These are phyloP conservation scores for Parotia lawesii DNA, from an alignment of 2,113 vertebrate species.

Conservation along the genomic window DNA sequence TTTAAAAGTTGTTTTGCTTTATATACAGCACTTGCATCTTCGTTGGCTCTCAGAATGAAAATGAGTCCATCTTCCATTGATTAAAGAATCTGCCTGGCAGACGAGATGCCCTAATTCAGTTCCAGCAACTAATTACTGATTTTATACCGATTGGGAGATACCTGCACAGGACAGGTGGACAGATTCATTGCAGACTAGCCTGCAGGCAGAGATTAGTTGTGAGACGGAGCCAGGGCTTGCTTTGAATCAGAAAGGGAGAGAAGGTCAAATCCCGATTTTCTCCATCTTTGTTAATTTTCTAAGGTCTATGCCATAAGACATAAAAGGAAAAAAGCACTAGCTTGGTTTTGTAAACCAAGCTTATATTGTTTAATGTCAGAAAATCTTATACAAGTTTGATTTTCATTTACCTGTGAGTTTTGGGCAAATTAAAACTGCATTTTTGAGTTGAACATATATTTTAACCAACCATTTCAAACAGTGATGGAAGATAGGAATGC, in stretches of 20 bases:
- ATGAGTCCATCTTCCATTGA: not conserved
- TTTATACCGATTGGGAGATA: not conserved
- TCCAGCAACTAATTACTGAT: not conserved
- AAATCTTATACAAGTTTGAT: not conserved
- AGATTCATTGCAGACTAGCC: not conserved
- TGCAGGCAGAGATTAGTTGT: not conserved
- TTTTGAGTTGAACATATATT: not conserved
- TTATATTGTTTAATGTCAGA: not conserved
- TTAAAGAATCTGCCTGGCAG: not conserved
- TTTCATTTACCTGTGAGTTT: not conserved
- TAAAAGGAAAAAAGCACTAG: not conserved
- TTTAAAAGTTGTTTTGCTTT: not conserved
- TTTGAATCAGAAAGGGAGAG: not conserved
- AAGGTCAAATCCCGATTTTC: not conserved
- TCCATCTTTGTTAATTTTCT: not conserved
- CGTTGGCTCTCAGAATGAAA: not conserved
- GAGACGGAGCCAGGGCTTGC: not conserved
- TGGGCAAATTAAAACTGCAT: not conserved
- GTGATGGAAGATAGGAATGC: not conserved
- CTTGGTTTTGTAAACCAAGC: not conserved
- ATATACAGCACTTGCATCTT: not conserved
- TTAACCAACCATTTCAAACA: not conserved
- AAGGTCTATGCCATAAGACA: accelerated
- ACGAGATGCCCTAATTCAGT: not conserved
- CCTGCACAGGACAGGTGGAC: not conserved